Evolutionary conservation across 2,888 invertebrate genomes (phyloP).

Genomic region (Bibio marci): DNA sequence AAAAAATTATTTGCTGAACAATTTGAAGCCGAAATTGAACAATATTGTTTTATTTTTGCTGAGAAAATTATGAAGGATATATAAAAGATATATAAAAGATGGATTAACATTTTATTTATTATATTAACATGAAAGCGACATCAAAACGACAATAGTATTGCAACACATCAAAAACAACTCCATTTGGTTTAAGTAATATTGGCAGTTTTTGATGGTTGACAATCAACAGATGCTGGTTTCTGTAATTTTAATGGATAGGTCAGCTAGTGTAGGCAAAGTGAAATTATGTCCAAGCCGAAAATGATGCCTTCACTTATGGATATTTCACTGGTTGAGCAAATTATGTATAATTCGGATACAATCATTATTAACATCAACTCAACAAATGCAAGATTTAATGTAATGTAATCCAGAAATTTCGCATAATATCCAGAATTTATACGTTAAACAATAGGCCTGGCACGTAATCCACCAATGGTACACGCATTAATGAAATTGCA

Average conservation of each 20-base stretch:
- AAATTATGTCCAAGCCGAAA: slow-evolving; percentile 75
- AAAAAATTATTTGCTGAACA: slow-evolving; percentile 66
- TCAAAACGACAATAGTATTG: slow-evolving; percentile 39
- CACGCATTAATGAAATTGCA: slow-evolving; percentile 96
- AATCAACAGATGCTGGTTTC: slow-evolving; percentile 55
- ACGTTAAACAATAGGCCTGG: slow-evolving; percentile 90
- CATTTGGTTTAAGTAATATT: slow-evolving; percentile 57
- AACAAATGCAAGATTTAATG: slow-evolving; percentile 95
- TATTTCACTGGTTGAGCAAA: slow-evolving; percentile 84
- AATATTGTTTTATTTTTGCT: slow-evolving; percentile 90
- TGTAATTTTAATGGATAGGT: slow-evolving; percentile 62
- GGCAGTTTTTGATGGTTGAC: slow-evolving; percentile 60
- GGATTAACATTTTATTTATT: slow-evolving; percentile 91
- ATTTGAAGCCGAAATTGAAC: slow-evolving; percentile 72
- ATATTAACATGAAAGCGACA: slow-evolving; percentile 64
- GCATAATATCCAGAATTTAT: slow-evolving; percentile 90
- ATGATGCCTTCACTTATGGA: slow-evolving; percentile 80
- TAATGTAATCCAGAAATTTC: slow-evolving; percentile 93
- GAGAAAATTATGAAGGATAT: slow-evolving; percentile 97
- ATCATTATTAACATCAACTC: slow-evolving; percentile 84
- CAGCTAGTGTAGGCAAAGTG: slow-evolving; percentile 78
- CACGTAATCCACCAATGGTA: slow-evolving; percentile 92
- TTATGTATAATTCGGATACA: slow-evolving; percentile 92
- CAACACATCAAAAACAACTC: slow-evolving; percentile 52
- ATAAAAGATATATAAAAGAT: slow-evolving; percentile 75